Evolutionary conservation across 2,888 invertebrate genomes (phyloP).

Genomic region (Nudaria mundana): DNA sequence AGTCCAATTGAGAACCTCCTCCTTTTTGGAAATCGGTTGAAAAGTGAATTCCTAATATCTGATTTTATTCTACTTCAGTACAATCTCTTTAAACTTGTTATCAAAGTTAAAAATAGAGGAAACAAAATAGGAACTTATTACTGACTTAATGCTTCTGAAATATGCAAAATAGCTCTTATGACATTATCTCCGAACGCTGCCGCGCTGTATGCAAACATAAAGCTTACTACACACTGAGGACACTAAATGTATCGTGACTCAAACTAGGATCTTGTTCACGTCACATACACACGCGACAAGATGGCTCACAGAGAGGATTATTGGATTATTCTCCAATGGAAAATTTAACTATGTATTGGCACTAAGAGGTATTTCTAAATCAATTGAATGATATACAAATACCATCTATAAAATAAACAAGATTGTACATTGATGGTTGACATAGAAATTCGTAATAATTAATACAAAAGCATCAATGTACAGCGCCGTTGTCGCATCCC

Average conservation of each 20-base stretch:
- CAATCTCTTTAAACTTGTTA: constrained; percentile 4
- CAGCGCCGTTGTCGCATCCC: too few relatives aligned
- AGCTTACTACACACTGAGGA: neutral
- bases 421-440: too few relatives aligned
- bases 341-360: too few relatives aligned
- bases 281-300: neutral
- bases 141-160: constrained; percentile 35
- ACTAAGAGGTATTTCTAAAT: too few relatives aligned
- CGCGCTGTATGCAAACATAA: constrained; percentile 27
- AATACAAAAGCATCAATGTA: too few relatives aligned
- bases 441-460: too few relatives aligned
- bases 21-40: too few relatives aligned
- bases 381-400: too few relatives aligned
- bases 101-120: constrained; percentile 13
- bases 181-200: constrained; percentile 37
- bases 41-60: neutral
- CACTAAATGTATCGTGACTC: neutral
- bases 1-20: too few relatives aligned
- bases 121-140: constrained; percentile 18
- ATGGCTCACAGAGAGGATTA: too few relatives aligned
- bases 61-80: neutral
- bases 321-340: too few relatives aligned
- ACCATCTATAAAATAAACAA: too few relatives aligned
- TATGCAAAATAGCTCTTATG: constrained; percentile 41
- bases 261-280: neutral